phyloP scores from a whole-genome alignment of 2,113 vertebrate species.

The Lophura nycthemera region DNA sequence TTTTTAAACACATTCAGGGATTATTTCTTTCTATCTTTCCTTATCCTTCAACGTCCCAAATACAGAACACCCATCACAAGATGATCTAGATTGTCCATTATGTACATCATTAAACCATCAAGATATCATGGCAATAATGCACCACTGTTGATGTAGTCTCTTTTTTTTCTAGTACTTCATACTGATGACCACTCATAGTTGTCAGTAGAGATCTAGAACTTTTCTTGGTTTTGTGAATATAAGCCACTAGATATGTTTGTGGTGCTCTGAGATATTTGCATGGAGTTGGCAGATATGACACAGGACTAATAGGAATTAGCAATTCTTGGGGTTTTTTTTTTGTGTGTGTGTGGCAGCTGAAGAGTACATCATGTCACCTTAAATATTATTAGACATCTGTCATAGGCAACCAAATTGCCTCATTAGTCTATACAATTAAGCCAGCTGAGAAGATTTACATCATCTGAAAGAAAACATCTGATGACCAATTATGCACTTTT shows the following conservation, averaged over 20 bases:
- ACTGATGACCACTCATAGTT: background rate
- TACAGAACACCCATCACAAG: background rate
- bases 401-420: background rate
- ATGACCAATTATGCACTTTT: background rate
- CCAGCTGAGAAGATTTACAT: background rate
- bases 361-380: background rate
- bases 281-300: background rate
- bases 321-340: background rate
- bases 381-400: background rate
- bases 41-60: background rate
- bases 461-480: background rate
- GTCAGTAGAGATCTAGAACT: background rate
- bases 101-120: background rate
- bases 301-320: background rate
- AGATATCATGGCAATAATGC: background rate
- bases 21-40: background rate
- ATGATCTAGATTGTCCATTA: background rate
- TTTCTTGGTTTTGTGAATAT: background rate
- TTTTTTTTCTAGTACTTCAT: background rate
- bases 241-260: background rate
- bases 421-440: background rate
- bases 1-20: too few species aligned
- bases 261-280: background rate
- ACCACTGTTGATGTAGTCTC: background rate
- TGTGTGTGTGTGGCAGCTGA: background rate